Evolutionary conservation across 2,888 invertebrate species (phyloP).

Genomic region (Eilema sororculum): DNA sequence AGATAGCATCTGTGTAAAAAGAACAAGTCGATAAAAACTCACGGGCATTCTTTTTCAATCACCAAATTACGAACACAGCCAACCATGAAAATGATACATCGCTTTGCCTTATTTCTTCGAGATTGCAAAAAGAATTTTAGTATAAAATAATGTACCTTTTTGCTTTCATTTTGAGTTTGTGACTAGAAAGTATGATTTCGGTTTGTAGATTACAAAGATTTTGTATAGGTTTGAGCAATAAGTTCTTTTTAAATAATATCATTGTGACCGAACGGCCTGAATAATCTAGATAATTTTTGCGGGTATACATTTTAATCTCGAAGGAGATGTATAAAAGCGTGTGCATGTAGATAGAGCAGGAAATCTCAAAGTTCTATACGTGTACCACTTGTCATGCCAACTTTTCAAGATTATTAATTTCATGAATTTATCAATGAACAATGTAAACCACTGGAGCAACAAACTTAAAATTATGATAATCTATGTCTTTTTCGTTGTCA

Average conservation of each 20-base stretch:
- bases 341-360: too few relatives aligned
- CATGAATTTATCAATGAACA: too few relatives aligned
- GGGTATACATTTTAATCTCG: background rate
- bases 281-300: background rate
- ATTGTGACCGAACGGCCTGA: background rate
- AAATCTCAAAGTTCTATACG: too few relatives aligned
- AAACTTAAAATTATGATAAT: too few relatives aligned
- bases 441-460: too few relatives aligned
- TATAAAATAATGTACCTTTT: conserved; percentile 1
- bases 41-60: background rate
- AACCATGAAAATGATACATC: conserved; percentile 3
- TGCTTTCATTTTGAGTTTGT: background rate
- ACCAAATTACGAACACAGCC: background rate
- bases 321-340: background rate
- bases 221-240: background rate
- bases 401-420: too few relatives aligned
- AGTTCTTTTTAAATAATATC: background rate
- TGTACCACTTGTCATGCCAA: too few relatives aligned
- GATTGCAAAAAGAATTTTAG: background rate
- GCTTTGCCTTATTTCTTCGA: background rate
- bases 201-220: background rate
- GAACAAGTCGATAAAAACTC: background rate
- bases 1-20: background rate
- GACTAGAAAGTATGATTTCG: background rate
- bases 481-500: too few relatives aligned